Evolutionary conservation across 30 jellyfish, hydroid and myxozoan genomes (phyloP).

Genomic region (Phacellophora camtschatica): DNA sequence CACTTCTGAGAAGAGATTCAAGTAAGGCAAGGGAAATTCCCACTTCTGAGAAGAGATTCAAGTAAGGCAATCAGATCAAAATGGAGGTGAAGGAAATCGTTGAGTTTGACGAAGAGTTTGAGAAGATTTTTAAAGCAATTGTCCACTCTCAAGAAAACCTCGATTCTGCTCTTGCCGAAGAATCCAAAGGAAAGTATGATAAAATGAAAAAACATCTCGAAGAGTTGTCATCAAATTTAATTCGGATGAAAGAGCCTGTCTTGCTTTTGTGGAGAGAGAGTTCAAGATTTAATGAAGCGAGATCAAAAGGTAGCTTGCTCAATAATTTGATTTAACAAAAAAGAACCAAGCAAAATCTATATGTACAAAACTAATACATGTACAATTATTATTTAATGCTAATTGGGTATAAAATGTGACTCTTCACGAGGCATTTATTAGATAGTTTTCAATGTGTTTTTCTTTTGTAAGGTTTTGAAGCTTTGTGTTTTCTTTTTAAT

Average conservation of each 20-base stretch:
- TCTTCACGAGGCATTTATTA: too few species aligned
- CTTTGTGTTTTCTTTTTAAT: too few species aligned
- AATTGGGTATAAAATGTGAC: too few species aligned
- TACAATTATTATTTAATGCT: too few species aligned
- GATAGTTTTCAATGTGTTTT: too few species aligned
- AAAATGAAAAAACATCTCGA: background rate
- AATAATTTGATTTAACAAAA: too few species aligned
- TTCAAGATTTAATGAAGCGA: background rate
- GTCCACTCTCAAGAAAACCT: background rate
- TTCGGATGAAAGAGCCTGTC: background rate
- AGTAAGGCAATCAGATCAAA: background rate
- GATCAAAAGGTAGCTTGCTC: background rate
- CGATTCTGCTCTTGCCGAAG: background rate
- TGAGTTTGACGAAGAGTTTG: slow-evolving; percentile 5
- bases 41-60: background rate
- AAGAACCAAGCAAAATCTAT: too few species aligned
- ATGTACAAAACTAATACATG: too few species aligned
- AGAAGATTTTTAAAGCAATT: background rate
- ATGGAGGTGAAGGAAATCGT: background rate
- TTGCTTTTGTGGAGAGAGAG: background rate
- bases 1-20: too few species aligned
- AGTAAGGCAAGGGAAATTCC: background rate
- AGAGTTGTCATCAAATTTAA: background rate
- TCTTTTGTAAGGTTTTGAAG: background rate
- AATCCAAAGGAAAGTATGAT: background rate